Evolutionary conservation across 1,140 invertebrate species (phyloP).

Genomic region (Rhagoletis zephyria): DNA sequence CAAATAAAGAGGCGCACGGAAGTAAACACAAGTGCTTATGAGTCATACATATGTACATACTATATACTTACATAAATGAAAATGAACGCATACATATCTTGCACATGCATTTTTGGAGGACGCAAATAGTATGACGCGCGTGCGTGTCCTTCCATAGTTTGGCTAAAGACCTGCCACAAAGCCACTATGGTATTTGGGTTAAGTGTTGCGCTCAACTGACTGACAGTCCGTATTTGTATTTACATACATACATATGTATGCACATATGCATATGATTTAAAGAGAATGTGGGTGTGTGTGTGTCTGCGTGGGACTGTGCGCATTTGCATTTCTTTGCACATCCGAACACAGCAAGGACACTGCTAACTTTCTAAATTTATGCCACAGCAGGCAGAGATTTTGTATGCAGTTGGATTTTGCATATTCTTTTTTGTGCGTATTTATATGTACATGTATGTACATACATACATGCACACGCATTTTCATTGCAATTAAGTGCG

Average conservation of each 20-base stretch:
- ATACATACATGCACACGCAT: not conserved
- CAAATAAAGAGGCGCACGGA: too few species aligned
- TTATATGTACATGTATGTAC: not conserved
- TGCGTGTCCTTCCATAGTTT: not conserved
- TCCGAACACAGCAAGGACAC: not conserved
- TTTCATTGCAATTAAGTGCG: not conserved
- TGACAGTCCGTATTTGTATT: not conserved
- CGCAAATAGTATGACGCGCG: not conserved
- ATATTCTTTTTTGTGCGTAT: not conserved
- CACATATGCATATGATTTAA: not conserved
- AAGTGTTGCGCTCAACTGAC: constrained; percentile 17
- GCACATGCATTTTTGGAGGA: too few species aligned
- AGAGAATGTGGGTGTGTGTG: not conserved
- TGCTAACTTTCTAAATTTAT: not conserved
- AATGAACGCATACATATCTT: too few species aligned
- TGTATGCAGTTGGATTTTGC: too few species aligned
- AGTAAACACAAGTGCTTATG: too few species aligned
- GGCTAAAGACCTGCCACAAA: not conserved
- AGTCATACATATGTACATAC: too few species aligned
- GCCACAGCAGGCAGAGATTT: not conserved
- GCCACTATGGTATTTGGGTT: not conserved
- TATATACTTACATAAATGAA: too few species aligned
- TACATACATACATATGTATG: not conserved
- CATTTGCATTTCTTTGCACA: not conserved
- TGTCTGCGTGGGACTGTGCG: not conserved